Evolutionary conservation across 1,140 invertebrate species (phyloP).

Genomic region (Sitobion miscanthi): DNA sequence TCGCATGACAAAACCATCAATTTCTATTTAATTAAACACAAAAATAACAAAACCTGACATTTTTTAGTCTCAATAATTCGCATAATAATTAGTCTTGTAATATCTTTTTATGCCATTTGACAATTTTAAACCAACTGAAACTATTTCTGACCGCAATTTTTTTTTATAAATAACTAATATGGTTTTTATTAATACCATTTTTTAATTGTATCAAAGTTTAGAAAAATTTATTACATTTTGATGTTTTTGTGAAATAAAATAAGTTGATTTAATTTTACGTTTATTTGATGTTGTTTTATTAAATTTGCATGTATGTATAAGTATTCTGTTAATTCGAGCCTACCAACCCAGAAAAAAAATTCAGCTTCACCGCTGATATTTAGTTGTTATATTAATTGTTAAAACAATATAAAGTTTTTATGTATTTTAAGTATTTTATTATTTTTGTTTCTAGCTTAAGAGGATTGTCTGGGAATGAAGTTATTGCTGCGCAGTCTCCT

Average conservation of each 20-base stretch:
- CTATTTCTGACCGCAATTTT: too few relatives aligned
- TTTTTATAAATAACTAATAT: too few relatives aligned
- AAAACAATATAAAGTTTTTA: background rate
- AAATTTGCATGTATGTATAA: background rate
- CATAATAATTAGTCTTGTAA: too few relatives aligned
- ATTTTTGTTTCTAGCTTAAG: constrained; percentile 46
- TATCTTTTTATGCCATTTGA: too few relatives aligned
- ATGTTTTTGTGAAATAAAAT: background rate
- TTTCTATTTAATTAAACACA: too few relatives aligned
- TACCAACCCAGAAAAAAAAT: too few relatives aligned
- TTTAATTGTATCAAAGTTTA: background rate
- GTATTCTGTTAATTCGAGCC: too few relatives aligned
- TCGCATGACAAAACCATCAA: too few relatives aligned
- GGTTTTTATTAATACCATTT: background rate
- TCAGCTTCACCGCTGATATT: background rate
- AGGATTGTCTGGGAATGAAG: constrained; percentile 50
- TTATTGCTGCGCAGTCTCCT: background rate
- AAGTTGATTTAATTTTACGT: background rate
- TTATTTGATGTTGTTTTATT: background rate
- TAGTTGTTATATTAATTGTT: background rate
- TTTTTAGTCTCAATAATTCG: too few relatives aligned
- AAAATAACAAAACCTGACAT: too few relatives aligned
- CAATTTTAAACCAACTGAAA: too few relatives aligned
- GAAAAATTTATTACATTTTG: background rate
- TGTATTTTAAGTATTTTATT: background rate